Base-by-base conservation (phyloP, 2,888 invertebrate genomes). In the Spilosoma lubricipeda region DNA sequence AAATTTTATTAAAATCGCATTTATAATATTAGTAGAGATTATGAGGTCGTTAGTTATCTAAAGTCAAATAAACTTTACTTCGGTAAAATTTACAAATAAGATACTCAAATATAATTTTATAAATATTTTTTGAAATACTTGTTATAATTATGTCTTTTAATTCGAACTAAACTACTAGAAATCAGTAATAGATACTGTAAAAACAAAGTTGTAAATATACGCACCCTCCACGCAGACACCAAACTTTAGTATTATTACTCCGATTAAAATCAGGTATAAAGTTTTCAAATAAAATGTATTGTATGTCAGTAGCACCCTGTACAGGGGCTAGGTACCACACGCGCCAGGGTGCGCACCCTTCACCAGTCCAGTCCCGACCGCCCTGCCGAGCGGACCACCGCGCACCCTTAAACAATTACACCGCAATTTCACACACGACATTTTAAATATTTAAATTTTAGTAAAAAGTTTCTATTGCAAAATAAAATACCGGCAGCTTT, bases 301-400 rank as follows among this genome's bases (percentile, higher is more conserved):
- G 69, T 71, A 68, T 73, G 76, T 66, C 75, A 72, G 69, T 67
- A 85, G 82, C 91, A 90, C 83, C 91, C 91, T 90, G 82, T 89
- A 87, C 77, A 86, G 90, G 93, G 93, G 93, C 90, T 88, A 63
- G 63, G 63, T 63, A 86, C 86, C 85, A 91, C 93, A 93, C 93
- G 92, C 90, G 93, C 90, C 94, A 86, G 91, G 93, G 91, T 88
- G 90, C 87, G 88, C 91, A 91, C 94, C 94, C 94, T 88, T 88
- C 73, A 88, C 81, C 95, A 95, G 95, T 95, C 92, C 92, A 90
- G 88, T 90, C 88, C 90, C 91, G 89, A 91, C 92, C 93, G 93
- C 93, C 91, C 90, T 85, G 82, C 85, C 75, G 92, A 90, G 93
- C 94, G 94, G 93, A 93, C 93, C 78, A 81, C 89, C 93, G 94